Percentiles rank a stretch among this genome's conserved stretches.
phyloP scores from a whole-genome alignment of 2,113 vertebrate genomes.

The Callithrix jacchus region DNA sequence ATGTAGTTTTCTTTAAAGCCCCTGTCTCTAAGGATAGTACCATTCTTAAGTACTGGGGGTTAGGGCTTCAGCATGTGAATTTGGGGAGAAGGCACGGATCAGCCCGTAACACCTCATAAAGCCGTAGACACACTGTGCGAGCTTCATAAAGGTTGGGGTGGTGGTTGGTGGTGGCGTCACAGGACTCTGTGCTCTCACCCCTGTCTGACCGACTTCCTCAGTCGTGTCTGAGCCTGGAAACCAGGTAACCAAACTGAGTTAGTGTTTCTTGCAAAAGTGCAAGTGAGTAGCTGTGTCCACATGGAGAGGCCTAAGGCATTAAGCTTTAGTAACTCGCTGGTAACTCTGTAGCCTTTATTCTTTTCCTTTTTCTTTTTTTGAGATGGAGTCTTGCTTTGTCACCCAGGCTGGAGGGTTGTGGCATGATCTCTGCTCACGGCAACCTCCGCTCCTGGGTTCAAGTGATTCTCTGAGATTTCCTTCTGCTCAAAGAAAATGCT shows the following conservation, averaged over 20 bases:
- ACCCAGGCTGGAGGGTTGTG: too few relatives aligned
- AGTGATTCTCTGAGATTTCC: too few relatives aligned
- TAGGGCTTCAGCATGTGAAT: neutral
- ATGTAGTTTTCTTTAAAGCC: neutral
- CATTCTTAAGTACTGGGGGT: neutral
- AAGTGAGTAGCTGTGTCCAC: rapidly evolving
- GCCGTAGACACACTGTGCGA: rapidly evolving
- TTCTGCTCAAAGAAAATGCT: neutral
- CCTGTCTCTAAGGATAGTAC: neutral
- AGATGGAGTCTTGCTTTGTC: too few relatives aligned
- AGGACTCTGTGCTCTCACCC: too few relatives aligned
- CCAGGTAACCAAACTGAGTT: rapidly evolving
- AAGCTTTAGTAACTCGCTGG: rapidly evolving
- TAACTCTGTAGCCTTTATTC: neutral
- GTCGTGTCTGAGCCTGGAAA: neutral
- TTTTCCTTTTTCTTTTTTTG: too few relatives aligned
- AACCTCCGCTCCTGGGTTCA: too few relatives aligned
- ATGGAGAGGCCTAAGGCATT: rapidly evolving
- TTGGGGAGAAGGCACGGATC: neutral
- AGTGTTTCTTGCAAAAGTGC: neutral
- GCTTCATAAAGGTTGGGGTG: rapidly evolving
- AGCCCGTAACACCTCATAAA: rapidly evolving
- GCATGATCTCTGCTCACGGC: too few relatives aligned
- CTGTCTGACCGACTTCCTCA: rapidly evolving
- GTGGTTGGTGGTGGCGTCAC: too few relatives aligned